Conservation (phyloP, 1,140 invertebrate species). For the Tribolium castaneum region DNA sequence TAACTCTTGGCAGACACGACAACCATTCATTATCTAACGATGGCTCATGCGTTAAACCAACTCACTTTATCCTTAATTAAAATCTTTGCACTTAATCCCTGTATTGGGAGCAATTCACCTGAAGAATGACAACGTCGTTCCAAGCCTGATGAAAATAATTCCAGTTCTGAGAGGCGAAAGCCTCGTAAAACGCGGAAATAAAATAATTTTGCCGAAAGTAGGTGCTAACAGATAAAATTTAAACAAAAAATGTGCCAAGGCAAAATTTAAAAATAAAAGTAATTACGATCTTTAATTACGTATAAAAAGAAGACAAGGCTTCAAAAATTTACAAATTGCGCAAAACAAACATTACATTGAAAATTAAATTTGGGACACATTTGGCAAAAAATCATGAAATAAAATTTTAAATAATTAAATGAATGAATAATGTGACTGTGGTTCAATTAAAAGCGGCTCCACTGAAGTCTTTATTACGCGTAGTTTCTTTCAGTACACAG, state of each 20-base stretch:
- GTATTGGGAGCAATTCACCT: background rate
- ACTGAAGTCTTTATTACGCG: background rate
- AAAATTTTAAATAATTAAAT: background rate
- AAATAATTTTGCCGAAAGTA: background rate
- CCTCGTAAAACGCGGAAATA: background rate
- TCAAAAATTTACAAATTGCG: too few relatives aligned
- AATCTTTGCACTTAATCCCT: conserved; percentile 16
- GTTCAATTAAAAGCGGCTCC: background rate
- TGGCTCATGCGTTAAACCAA: background rate
- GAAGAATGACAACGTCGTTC: background rate
- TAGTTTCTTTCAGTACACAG: background rate
- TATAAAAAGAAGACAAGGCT: too few relatives aligned
- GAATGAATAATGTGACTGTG: background rate
- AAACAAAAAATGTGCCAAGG: background rate
- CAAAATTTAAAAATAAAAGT: background rate
- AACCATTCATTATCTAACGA: background rate
- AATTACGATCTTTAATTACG: background rate
- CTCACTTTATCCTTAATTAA: conserved; percentile 9
- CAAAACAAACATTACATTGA: too few relatives aligned
- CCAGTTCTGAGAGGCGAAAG: background rate
- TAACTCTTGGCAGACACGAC: background rate
- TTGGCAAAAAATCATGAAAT: too few relatives aligned
- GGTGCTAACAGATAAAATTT: background rate
- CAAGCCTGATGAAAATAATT: background rate
- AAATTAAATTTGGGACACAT: too few relatives aligned